phyloP scores from a whole-genome alignment of 2,888 invertebrate species.

The Lochmaea capreae region DNA sequence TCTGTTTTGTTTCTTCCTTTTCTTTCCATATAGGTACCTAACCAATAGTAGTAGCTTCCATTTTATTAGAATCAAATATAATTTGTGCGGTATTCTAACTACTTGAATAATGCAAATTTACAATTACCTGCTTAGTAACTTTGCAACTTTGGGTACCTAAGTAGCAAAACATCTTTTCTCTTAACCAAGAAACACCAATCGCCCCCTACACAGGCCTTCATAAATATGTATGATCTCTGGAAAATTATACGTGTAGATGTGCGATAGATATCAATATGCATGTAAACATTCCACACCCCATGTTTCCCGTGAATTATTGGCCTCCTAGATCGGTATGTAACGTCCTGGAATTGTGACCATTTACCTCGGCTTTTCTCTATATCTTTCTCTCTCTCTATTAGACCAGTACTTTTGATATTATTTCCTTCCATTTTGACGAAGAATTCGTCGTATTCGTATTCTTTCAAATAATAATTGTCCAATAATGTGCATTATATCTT shows the following conservation, averaged over 20 bases:
- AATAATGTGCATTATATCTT: too few species aligned
- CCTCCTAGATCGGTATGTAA: conserved; percentile 56
- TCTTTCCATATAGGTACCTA: too few species aligned
- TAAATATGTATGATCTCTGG: conserved; percentile 63
- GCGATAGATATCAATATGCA: conserved; percentile 67
- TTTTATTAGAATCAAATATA: not conserved
- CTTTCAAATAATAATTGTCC: too few species aligned
- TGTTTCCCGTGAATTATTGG: conserved; percentile 63
- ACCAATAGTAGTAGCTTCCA: not conserved
- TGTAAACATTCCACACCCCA: conserved; percentile 65
- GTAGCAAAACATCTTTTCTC: not conserved
- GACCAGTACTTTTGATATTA: conserved; percentile 8
- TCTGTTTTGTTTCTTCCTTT: too few species aligned
- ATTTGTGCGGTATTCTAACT: too few species aligned
- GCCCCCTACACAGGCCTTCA: conserved; percentile 53
- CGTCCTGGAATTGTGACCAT: conserved; percentile 52
- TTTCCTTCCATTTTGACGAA: not conserved
- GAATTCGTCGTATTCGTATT: too few species aligned
- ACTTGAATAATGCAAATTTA: too few species aligned
- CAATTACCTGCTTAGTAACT: too few species aligned
- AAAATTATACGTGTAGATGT: conserved; percentile 65
- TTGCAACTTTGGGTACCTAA: not conserved
- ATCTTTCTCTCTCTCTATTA: conserved; percentile 10
- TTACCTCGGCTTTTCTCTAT: conserved; percentile 38
- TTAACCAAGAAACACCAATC: conserved; percentile 35